Percentiles rank a stretch among this genome's conserved stretches.
These are phyloP conservation scores for Felis chaus DNA, from an alignment of 2,113 vertebrate genomes.

Conservation along the genomic window DNA sequence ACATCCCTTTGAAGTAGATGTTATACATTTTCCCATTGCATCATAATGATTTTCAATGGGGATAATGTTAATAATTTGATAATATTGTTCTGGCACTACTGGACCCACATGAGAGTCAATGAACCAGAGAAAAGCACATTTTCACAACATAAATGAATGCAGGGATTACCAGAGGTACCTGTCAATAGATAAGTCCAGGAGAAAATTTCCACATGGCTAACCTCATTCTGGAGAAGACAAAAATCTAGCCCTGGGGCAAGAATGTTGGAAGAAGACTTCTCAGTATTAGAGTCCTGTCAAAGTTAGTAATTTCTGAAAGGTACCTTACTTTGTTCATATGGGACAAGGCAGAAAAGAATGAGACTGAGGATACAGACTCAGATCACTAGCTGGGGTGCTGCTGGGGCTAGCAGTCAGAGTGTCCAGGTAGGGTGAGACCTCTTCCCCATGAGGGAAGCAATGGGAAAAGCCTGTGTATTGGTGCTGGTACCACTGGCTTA, in stretches of 20 bases:
- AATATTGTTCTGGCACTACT: not conserved
- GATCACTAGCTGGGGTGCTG: not conserved
- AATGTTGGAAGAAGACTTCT: not conserved
- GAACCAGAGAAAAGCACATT: not conserved
- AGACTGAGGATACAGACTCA: not conserved
- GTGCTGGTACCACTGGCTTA: not conserved
- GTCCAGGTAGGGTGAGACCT: not conserved
- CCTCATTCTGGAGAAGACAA: not conserved
- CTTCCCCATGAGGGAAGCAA: not conserved
- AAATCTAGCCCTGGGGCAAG: not conserved
- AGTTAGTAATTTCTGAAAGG: not conserved
- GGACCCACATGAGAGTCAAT: not conserved
- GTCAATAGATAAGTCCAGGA: not conserved
- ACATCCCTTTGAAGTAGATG: no score
- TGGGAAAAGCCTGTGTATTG: not conserved
- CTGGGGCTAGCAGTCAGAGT: not conserved
- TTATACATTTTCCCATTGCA: no score
- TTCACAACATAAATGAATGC: not conserved
- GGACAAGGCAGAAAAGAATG: not conserved
- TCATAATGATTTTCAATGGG: no score
- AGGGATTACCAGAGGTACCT: not conserved
- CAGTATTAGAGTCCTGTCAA: not conserved
- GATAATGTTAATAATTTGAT: not conserved
- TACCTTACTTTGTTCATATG: not conserved
- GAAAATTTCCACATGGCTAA: not conserved